Conservation (phyloP, 2,797 vertebrate genomes). For the Xiphophorus birchmanni region DNA sequence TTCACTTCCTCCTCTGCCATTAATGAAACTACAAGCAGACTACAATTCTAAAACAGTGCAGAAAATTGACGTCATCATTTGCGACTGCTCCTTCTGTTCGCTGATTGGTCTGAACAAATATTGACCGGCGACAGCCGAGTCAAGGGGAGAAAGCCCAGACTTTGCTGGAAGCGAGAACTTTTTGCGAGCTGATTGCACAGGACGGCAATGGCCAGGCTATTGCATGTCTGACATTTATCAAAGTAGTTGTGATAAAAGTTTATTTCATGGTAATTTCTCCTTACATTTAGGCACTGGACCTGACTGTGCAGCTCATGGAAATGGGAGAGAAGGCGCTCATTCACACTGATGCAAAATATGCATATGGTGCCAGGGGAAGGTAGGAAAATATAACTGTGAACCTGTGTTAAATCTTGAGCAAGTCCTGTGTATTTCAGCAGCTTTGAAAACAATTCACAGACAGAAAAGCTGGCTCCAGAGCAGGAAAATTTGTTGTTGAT, state of each 20-base stretch:
- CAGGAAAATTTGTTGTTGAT: neutral
- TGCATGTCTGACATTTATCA: neutral
- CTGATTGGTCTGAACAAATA: too few relatives aligned
- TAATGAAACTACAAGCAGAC: too few relatives aligned
- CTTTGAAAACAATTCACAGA: neutral
- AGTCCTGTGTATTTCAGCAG: neutral
- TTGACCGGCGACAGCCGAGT: too few relatives aligned
- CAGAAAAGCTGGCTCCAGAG: neutral
- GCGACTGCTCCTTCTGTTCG: too few relatives aligned
- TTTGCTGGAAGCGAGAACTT: too few relatives aligned
- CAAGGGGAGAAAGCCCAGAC: too few relatives aligned
- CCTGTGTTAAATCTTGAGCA: neutral
- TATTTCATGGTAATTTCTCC: slow-evolving; percentile 5
- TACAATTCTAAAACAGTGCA: too few relatives aligned
- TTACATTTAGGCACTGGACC: slow-evolving; percentile 87
- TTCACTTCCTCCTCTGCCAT: too few relatives aligned
- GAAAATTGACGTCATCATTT: too few relatives aligned
- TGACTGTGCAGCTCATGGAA: slow-evolving; percentile 92
- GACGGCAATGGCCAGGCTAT: too few relatives aligned
- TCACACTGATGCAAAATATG: slow-evolving; percentile 89
- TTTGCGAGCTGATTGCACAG: too few relatives aligned
- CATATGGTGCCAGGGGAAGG: slow-evolving; percentile 90
- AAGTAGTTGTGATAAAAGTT: neutral
- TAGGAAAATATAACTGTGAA: slow-evolving; percentile 54
- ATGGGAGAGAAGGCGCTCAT: slow-evolving; percentile 88